A percentile compares a stretch with the other conserved stretches of the same genome.
These are phyloP conservation scores for Sarcophaga peregrina DNA, from an alignment of 1,140 invertebrate species.

Conservation along the genomic window DNA sequence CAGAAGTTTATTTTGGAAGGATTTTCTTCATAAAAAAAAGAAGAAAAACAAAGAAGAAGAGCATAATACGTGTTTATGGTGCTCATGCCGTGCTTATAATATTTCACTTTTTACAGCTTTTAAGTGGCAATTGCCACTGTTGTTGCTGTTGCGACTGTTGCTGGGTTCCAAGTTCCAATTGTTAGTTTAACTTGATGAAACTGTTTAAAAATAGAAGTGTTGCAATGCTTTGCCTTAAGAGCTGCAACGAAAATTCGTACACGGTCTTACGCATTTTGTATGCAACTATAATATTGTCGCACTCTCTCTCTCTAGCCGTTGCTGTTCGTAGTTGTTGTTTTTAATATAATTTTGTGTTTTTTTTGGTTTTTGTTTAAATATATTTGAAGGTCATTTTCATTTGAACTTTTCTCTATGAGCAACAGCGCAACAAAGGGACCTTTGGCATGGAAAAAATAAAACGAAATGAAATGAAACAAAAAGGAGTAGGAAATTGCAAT, in stretches of 20 bases:
- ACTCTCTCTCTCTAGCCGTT: not conserved
- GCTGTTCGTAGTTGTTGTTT: not conserved
- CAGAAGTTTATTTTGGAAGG: not conserved
- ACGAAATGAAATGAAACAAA: not conserved
- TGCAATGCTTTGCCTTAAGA: too few relatives aligned
- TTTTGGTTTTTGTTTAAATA: not conserved
- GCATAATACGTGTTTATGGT: too few relatives aligned
- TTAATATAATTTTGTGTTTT: not conserved
- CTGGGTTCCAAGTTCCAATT: not conserved
- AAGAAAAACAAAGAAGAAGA: too few relatives aligned
- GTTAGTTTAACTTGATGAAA: not conserved
- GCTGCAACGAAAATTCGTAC: not conserved
- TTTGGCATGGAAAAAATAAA: too few relatives aligned
- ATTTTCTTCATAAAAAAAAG: too few relatives aligned
- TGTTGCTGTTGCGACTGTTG: too few relatives aligned
- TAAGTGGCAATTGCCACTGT: not conserved
- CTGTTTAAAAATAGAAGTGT: not conserved
- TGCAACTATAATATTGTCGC: too few relatives aligned
- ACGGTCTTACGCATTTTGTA: not conserved
- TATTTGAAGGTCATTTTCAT: slow-evolving; percentile 32
- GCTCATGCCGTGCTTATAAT: too few relatives aligned
- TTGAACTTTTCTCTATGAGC: slow-evolving; percentile 8
- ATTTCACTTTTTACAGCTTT: slow-evolving; percentile 1
- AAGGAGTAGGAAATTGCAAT: slow-evolving; percentile 27
- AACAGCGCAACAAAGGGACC: not conserved